Evolutionary conservation across 2,888 invertebrate species (phyloP).

Genomic region (Brassicogethes aeneus): DNA sequence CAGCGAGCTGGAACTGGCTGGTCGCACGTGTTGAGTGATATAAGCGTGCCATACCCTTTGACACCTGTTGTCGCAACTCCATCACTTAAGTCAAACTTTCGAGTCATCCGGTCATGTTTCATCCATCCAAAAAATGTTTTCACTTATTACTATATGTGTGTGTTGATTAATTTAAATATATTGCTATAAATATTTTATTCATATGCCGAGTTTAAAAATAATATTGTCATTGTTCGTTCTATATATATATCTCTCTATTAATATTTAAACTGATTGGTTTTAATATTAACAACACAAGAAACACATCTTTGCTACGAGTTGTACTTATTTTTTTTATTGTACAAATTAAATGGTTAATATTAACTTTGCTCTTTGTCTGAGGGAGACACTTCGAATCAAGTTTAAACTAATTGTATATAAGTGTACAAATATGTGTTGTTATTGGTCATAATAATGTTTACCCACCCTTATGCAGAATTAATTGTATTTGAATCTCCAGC

Average conservation of each 20-base stretch:
- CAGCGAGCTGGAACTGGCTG: slow-evolving; percentile 33
- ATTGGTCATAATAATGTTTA: slow-evolving; percentile 3
- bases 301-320: slow-evolving; percentile 59
- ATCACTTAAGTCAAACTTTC: slow-evolving; percentile 14
- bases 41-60: slow-evolving; percentile 38
- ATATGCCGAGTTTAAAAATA: slow-evolving; percentile 8
- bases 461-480: slow-evolving; percentile 9
- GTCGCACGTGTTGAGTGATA: slow-evolving; percentile 39
- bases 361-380: slow-evolving; percentile 29
- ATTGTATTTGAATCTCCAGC: slow-evolving; percentile 27
- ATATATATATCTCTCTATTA: slow-evolving; percentile 32
- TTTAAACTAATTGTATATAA: slow-evolving; percentile 21
- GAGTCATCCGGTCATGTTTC: slow-evolving; percentile 8
- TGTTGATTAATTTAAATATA: slow-evolving; percentile 35
- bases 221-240: slow-evolving; percentile 30
- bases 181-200: slow-evolving; percentile 31
- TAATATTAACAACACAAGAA: slow-evolving; percentile 33
- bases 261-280: slow-evolving; percentile 17
- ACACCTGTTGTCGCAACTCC: slow-evolving; percentile 31
- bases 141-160: slow-evolving; percentile 27
- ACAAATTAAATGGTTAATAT: slow-evolving; percentile 47
- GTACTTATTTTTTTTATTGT: slow-evolving; percentile 60
- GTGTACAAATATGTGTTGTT: slow-evolving; percentile 29
- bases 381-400: slow-evolving; percentile 15
- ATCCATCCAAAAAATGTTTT: slow-evolving; percentile 6